Base-by-base conservation (phyloP, 2,888 invertebrate species). In the Laspeyria flexula region DNA sequence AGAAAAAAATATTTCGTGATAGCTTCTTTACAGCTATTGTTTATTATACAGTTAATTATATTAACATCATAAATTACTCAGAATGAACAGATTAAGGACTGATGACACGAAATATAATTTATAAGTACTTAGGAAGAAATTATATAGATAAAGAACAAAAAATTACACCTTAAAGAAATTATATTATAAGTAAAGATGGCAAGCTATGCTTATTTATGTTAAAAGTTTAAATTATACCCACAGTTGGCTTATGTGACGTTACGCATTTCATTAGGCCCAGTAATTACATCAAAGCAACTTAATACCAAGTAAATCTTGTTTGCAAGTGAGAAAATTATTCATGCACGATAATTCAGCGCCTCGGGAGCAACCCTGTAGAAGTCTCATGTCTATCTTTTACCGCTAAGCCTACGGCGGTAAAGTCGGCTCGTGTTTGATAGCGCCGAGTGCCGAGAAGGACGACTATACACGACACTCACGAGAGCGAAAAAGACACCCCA, bases 381-480 rank as follows among this genome's bases (percentile, higher is more conserved):
- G 78, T 74, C 75, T 75, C 84, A 71, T 90, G 90, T 90, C 90
- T 90, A 90, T 92, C 90, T 90, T 91, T 88, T 88, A 83, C 90
- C 87, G 85, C 86, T 90, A 90, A 91, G 91, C 90, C 90, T 86
- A 83, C 86, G 90, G 91, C 90, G 85, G 85, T 84, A 81, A 83
- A 85, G 78, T 80, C 81, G 83, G 79, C 85, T 83, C 85, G 83
- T 86, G 84, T 85, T 84, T 85, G 86, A 86, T 85, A 87, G 79
- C 84, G 70, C 52, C 73, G 82, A 86, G 75, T 65, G 27, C 21
- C 21, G 65, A 69, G 81, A 81, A 87, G 86, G 77, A 77, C 73
- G 76, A 60, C 68, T 69, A 79, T 73, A 65, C 60, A 60, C 58
- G 55, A 53, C 62, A 60, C 50, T 47, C 60, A 42, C 30, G 60